Base-by-base conservation (phyloP, 2,888 invertebrate genomes). In the Vannuccia rotundouncinata region DNA sequence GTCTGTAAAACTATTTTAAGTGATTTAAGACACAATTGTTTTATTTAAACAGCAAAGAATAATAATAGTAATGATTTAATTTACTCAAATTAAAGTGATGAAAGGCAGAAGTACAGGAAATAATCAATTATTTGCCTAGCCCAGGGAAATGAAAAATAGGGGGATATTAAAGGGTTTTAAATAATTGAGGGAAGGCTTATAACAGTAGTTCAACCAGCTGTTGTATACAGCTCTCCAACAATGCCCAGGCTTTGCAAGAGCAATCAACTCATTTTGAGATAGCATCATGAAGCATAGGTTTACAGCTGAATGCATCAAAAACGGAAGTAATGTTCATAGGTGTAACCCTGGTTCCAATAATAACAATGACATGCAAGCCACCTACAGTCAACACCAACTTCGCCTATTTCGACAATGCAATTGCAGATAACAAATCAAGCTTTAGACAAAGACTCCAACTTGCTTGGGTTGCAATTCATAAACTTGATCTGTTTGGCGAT, bases 161-260 rank as follows among this genome's bases (percentile, higher is more conserved):
- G n/a, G n/a, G n/a, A n/a, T n/a, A n/a, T n/a, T n/a, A n/a, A n/a
- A n/a, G n/a, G n/a, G n/a, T n/a, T n/a, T n/a, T n/a, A n/a, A n/a
- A n/a, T n/a, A n/a, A n/a, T n/a, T n/a, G n/a, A n/a, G n/a, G n/a
- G n/a, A n/a, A n/a, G n/a, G n/a, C n/a, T n/a, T n/a, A n/a, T n/a
- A n/a, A n/a, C n/a, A n/a, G n/a, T n/a, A n/a, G n/a, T n/a, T n/a
- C n/a, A n/a, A n/a, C n/a, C n/a, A n/a, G n/a, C n/a, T n/a, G n/a
- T n/a, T n/a, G n/a, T n/a, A n/a, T n/a, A n/a, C n/a, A n/a, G n/a
- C 66, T 66, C 66, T 66, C 66, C 66, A 22, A 66, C 66, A 66
- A 66, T 27, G 66, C 25, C 66, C 66, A 66, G 66, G 66, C 66
- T 22, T 66, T 27, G 25, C 10, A 66, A 66, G 66, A 66, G 66